Evolutionary conservation across 2,888 invertebrate species (phyloP).

Genomic region (Cremastinae sp.): DNA sequence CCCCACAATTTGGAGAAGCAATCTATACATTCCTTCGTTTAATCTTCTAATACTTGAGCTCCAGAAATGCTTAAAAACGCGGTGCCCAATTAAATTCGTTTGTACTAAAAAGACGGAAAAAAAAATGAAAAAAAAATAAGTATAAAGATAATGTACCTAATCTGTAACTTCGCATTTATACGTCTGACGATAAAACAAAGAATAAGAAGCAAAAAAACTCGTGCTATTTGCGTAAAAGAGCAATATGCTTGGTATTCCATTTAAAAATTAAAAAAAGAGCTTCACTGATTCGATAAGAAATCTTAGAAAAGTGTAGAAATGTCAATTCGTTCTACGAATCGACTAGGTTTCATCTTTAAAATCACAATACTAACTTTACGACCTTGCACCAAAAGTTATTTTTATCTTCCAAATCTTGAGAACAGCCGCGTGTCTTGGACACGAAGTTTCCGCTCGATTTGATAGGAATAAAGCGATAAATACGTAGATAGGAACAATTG

Average conservation of each 20-base stretch:
- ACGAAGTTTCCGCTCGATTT: constrained; percentile 30
- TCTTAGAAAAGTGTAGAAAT: constrained; percentile 20
- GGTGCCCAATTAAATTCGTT: constrained; percentile 68
- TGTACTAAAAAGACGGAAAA: constrained; percentile 66
- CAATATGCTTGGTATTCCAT: constrained; percentile 35
- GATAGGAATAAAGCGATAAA: constrained; percentile 18
- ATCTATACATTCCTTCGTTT: constrained; percentile 70
- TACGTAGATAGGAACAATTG: constrained; percentile 40
- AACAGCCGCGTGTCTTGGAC: constrained; percentile 28
- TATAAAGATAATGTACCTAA: constrained; percentile 62
- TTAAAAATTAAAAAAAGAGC: constrained; percentile 28
- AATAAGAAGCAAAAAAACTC: constrained; percentile 36
- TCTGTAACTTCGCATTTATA: constrained; percentile 67
- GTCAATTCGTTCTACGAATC: constrained; percentile 1
- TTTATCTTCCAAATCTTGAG: constrained; percentile 28
- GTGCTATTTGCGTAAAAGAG: constrained; percentile 73
- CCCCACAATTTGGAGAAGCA: constrained; percentile 62
- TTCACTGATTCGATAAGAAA: constrained; percentile 5
- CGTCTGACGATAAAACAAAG: constrained; percentile 67
- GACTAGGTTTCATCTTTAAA: constrained; percentile 1
- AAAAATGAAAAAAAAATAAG: constrained; percentile 37
- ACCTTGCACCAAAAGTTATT: constrained; percentile 7
- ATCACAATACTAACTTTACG: background rate
- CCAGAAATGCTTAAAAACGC: constrained; percentile 63
- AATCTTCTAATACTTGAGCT: constrained; percentile 67